Conservation (phyloP, 2,113 vertebrate species). For the Leuciscus idus region DNA sequence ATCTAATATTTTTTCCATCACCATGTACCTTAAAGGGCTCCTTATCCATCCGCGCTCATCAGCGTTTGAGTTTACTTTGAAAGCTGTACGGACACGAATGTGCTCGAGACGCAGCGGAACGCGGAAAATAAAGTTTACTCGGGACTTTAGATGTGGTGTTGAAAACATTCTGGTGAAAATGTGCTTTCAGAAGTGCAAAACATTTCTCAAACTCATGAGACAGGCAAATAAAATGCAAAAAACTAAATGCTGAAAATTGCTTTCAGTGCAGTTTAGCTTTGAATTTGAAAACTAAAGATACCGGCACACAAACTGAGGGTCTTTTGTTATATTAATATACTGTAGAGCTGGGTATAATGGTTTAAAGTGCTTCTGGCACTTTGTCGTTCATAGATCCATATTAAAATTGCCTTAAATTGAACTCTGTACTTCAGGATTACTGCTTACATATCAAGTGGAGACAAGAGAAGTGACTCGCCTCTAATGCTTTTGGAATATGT, state of each 20-base stretch:
- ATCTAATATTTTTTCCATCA: no score
- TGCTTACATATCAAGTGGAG: constrained; percentile 25
- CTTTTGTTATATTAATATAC: constrained; percentile 2
- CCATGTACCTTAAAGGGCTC: no score
- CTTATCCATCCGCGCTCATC: no score
- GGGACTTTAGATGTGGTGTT: background rate
- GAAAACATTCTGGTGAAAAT: background rate
- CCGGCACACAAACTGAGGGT: no score
- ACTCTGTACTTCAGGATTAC: constrained; percentile 16
- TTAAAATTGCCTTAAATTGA: constrained; percentile 37
- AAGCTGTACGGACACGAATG: no score
- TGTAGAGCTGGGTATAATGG: background rate
- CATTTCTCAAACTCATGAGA: background rate
- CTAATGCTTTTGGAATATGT: constrained; percentile 12
- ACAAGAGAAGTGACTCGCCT: constrained; percentile 15
- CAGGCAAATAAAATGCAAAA: background rate
- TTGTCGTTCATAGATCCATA: background rate
- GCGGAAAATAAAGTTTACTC: no score
- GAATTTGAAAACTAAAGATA: background rate
- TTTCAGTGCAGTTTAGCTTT: background rate
- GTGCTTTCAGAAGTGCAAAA: background rate
- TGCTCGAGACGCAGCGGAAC: no score
- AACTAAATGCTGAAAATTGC: background rate
- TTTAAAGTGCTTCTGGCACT: constrained; percentile 16
- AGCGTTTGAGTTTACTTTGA: no score